These are phyloP conservation scores for Noturus placidus DNA, from an alignment of 2,113 vertebrate genomes.

Conservation along the genomic window DNA sequence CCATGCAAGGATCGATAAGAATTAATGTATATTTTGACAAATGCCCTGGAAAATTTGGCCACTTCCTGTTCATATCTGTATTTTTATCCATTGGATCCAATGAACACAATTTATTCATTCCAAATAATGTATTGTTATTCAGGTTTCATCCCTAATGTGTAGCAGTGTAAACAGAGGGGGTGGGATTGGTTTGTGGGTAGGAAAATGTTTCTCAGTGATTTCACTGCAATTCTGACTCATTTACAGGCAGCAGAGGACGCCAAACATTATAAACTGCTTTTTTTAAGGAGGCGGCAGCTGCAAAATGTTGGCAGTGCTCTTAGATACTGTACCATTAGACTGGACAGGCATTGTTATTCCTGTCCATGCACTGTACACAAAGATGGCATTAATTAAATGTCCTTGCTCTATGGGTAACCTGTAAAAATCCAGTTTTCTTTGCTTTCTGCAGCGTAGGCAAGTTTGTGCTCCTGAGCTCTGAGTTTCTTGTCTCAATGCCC, in stretches of 20 bases:
- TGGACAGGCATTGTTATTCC: background rate
- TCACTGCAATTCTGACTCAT: background rate
- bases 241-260: background rate
- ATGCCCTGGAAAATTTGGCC: background rate
- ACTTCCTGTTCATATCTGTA: background rate
- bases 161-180: background rate
- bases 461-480: slow-evolving; percentile 9
- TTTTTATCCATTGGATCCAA: background rate
- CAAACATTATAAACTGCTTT: background rate
- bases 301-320: background rate
- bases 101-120: background rate
- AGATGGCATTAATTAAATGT: slow-evolving; percentile 26
- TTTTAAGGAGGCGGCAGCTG: background rate
- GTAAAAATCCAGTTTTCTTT: slow-evolving; percentile 19
- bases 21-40: background rate
- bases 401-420: background rate
- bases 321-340: background rate
- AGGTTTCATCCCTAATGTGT: background rate
- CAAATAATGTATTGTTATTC: background rate
- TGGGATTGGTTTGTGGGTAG: background rate
- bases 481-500: slow-evolving; percentile 21
- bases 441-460: slow-evolving; percentile 23
- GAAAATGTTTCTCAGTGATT: background rate
- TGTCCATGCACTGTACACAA: background rate
- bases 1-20: background rate